These are phyloP conservation scores for Neotragus moschatus DNA, from an alignment of 2,113 vertebrate genomes.

Conservation along the genomic window DNA sequence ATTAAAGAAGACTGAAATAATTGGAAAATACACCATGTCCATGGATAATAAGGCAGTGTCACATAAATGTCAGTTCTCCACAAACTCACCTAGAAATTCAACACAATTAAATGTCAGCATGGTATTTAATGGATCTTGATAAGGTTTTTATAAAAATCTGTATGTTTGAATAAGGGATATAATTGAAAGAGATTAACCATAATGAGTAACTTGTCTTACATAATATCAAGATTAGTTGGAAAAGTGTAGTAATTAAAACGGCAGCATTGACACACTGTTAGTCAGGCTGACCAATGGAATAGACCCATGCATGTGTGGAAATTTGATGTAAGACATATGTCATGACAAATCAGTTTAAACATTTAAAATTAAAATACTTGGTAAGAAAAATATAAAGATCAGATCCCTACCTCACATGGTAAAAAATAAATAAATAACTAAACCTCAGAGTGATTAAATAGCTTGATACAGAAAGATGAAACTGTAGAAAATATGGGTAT, in stretches of 20 bases:
- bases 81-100: neutral
- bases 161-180: neutral
- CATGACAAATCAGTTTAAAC: neutral
- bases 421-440: neutral
- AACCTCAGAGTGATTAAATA: neutral
- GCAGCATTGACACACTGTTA: neutral
- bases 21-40: neutral
- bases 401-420: neutral
- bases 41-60: neutral
- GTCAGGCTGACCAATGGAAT: neutral
- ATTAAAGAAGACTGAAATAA: neutral
- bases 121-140: neutral
- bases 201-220: neutral
- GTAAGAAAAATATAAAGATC: neutral
- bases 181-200: neutral
- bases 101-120: neutral
- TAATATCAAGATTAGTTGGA: neutral
- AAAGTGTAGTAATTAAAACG: neutral
- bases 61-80: neutral
- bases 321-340: neutral
- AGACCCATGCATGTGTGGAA: neutral
- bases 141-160: neutral
- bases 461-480: neutral
- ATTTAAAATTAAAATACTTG: neutral
- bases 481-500: neutral